phyloP scores from a whole-genome alignment of 2,888 invertebrate genomes.

The Herminia tarsipennalis region DNA sequence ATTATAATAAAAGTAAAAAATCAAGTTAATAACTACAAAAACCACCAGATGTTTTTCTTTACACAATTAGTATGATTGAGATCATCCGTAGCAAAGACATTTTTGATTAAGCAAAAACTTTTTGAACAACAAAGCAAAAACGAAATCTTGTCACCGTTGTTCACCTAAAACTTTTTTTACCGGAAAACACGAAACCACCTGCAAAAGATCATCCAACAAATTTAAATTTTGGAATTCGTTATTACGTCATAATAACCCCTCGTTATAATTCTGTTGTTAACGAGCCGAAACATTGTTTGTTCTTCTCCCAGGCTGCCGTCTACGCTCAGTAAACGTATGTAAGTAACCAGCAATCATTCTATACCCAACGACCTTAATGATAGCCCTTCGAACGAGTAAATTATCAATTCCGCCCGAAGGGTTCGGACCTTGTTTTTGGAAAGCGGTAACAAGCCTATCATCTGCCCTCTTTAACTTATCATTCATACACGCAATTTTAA shows the following conservation, averaged over 20 bases:
- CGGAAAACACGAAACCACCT: conserved; percentile 45
- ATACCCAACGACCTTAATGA: conserved; percentile 78
- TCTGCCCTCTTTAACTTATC: conserved; percentile 58
- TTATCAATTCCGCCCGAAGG: conserved; percentile 84
- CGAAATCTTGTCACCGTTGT: conserved; percentile 7
- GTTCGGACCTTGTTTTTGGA: conserved; percentile 74
- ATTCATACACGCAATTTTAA: conserved; percentile 47
- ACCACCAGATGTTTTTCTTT: not conserved
- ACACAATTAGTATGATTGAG: conserved; percentile 3
- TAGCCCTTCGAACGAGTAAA: conserved; percentile 83
- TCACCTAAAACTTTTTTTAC: conserved; percentile 11
- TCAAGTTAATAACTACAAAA: not conserved
- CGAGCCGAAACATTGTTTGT: conserved; percentile 83
- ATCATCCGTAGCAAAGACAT: not conserved
- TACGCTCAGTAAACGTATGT: conserved; percentile 69
- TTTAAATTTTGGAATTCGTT: conserved; percentile 53
- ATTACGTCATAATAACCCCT: conserved; percentile 74
- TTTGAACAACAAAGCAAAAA: conserved; percentile 8
- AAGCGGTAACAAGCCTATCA: conserved; percentile 76
- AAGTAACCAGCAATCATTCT: conserved; percentile 79
- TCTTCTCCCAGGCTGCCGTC: conserved; percentile 74
- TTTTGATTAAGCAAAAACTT: conserved; percentile 14
- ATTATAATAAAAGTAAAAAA: not conserved
- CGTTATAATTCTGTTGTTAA: conserved; percentile 77
- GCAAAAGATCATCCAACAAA: conserved; percentile 54